Base-by-base conservation (phyloP, 2,888 invertebrate genomes). In the Morpho helenor region DNA sequence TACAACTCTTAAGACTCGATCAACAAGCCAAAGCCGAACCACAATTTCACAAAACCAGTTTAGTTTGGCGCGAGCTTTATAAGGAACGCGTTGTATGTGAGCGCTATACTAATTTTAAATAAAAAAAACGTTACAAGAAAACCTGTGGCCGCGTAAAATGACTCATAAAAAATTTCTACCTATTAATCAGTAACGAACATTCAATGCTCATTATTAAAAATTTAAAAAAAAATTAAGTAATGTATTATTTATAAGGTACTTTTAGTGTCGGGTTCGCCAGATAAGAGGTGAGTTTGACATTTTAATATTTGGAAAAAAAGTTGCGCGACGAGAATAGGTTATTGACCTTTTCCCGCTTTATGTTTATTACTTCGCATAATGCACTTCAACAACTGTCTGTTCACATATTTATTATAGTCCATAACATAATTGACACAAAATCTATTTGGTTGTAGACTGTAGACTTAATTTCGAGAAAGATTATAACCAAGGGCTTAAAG, bases 291-390 rank as follows among this genome's bases (percentile, higher is more conserved):
- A 39, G 41, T 49, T 49, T 16, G 45, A 45, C 53, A 48, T 50
- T 42, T 52, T 52, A 59, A 56, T 59, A 46, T 39, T 48, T 16
- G 31, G 44, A 39, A 62, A 62, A 59, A 59, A 53, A 59, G 57
- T 55, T 49, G 53, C 48, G 59, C 47, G 62, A 62, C 59, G 51
- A 44, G 41, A 23, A 40, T 9, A 56, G 62, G 59, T 56, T 50
- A 22, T 56, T 54, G 54, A 53, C 49, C 62, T 54, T 53, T 51
- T 48, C 48, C 54, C 54, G 54, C 54, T 54, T 54, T 23, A 43
- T 54, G 23, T 42, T 45, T 44, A 23, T 31, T 31, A 8, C 43
- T 43, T 43, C 43, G 43, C n/a, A 43, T n/a, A 8, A n/a, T 43
- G 43, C 43, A 43, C 43, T 7, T 4, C 8, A 7, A 6, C n/a